phyloP scores from a whole-genome alignment of 2,888 invertebrate species.

The Pammene fasciana region DNA sequence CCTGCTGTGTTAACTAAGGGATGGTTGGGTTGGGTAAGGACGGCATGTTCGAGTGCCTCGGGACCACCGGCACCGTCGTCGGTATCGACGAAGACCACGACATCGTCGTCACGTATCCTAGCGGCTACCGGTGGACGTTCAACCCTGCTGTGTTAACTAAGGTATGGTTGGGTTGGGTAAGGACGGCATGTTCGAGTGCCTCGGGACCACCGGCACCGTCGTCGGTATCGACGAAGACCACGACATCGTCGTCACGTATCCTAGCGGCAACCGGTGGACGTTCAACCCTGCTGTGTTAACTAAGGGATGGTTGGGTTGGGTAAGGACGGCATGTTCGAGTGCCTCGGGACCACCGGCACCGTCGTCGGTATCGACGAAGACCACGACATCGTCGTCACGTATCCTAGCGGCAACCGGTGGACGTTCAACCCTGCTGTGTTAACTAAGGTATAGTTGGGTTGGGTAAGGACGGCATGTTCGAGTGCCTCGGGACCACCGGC shows the following conservation, averaged over 20 bases:
- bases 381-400: constrained; percentile 94
- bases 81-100: constrained; percentile 99
- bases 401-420: constrained; percentile 91
- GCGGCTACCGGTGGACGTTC: constrained; percentile 98
- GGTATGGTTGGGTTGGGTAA: too few relatives aligned
- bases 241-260: too few relatives aligned
- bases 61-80: constrained; percentile 94
- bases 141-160: too few relatives aligned
- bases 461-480: too few relatives aligned
- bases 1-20: constrained; percentile 98
- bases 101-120: constrained; percentile 97
- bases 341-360: constrained; percentile 94
- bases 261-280: not conserved
- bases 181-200: too few relatives aligned
- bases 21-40: constrained; percentile 71
- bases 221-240: too few relatives aligned
- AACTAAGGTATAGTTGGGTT: constrained; percentile 87
- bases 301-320: too few relatives aligned
- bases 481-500: too few relatives aligned
- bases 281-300: constrained; percentile 72
- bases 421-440: constrained; percentile 99
- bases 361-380: constrained; percentile 99
- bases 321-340: constrained; percentile 99
- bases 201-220: too few relatives aligned
- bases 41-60: constrained; percentile 93